phyloP scores from a whole-genome alignment of 2,113 vertebrate genomes.

The Maccullochella peelii region DNA sequence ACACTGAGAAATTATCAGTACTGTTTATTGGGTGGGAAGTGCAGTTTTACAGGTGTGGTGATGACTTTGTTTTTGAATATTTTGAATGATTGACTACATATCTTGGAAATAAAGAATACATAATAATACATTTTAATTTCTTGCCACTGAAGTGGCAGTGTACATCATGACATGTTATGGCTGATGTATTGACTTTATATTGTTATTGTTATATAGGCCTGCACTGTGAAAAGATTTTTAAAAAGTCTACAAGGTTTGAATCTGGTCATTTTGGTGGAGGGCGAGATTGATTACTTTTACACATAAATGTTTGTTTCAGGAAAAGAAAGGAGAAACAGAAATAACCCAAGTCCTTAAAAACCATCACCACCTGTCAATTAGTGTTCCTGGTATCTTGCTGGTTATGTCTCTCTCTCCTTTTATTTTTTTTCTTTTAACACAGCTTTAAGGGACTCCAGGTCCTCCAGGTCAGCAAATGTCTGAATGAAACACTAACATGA shows the following conservation, averaged over 20 bases:
- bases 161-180: not conserved
- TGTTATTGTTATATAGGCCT: not conserved
- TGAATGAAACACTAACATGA: conserved; percentile 1
- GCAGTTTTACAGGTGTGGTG: no score
- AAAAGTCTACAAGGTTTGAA: not conserved
- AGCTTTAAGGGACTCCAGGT: not conserved
- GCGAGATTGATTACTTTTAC: not conserved
- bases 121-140: no score
- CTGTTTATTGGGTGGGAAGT: no score
- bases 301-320: not conserved
- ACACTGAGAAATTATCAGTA: no score
- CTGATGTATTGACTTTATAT: not conserved
- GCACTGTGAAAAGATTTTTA: no score
- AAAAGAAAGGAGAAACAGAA: not conserved
- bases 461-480: conserved; percentile 27
- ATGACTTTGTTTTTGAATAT: not conserved
- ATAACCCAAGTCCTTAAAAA: not conserved
- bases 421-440: not conserved
- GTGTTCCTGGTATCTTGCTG: not conserved
- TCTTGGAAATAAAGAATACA: not conserved
- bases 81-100: not conserved
- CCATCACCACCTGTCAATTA: not conserved
- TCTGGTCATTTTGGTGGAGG: not conserved
- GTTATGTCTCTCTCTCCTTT: conserved; percentile 4
- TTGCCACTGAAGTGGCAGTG: not conserved